phyloP scores from a whole-genome alignment of 1,140 invertebrate species.

The Daktulosphaira vitifoliae region DNA sequence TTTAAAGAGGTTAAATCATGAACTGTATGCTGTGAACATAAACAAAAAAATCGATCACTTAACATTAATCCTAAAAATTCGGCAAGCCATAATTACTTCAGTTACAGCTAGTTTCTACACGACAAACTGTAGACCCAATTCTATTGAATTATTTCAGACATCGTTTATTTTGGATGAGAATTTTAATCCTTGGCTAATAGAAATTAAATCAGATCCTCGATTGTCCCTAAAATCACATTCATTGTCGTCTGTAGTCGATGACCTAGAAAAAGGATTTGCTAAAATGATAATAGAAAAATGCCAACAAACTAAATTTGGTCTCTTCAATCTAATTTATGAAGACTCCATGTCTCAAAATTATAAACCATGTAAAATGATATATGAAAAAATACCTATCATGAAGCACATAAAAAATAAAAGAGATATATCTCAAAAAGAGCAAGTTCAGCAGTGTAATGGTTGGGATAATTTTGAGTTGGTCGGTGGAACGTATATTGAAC shows the following conservation, averaged over 20 bases:
- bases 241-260: background rate
- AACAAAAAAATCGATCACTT: background rate
- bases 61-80: background rate
- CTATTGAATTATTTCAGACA: background rate
- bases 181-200: background rate
- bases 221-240: background rate
- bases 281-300: background rate
- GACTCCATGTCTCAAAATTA: background rate
- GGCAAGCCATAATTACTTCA: background rate
- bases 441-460: too few species aligned
- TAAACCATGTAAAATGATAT: background rate
- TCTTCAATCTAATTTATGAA: background rate
- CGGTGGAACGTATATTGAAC: too few species aligned
- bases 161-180: background rate
- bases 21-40: background rate
- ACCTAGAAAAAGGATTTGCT: background rate
- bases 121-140: background rate
- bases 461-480: too few species aligned
- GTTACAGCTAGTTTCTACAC: too few species aligned
- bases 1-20: background rate
- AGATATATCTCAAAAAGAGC: too few species aligned
- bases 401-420: too few species aligned
- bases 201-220: slow-evolving; percentile 5
- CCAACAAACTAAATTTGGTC: background rate
- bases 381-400: too few species aligned